phyloP scores from a whole-genome alignment of 1,140 invertebrate genomes.

The Sitobion miscanthi region DNA sequence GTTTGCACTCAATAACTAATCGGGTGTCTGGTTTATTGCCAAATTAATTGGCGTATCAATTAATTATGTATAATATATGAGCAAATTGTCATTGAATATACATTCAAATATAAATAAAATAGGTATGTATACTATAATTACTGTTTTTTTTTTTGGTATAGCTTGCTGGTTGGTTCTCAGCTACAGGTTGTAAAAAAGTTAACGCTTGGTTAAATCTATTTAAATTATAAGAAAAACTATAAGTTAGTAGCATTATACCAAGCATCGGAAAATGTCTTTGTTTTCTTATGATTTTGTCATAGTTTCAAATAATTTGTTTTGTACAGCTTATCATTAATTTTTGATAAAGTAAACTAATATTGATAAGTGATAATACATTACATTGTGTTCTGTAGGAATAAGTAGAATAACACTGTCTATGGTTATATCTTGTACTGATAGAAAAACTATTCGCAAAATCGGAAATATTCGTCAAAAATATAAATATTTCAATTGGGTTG shows the following conservation, averaged over 20 bases:
- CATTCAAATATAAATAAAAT: neutral
- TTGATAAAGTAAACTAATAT: neutral
- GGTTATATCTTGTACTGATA: no score
- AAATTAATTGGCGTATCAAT: neutral
- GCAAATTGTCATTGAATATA: neutral
- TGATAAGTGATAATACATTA: neutral
- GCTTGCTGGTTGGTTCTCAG: neutral
- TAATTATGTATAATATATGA: neutral
- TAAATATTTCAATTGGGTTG: no score
- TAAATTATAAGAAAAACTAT: neutral
- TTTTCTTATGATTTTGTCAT: neutral
- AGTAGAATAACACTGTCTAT: no score
- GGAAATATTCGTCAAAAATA: no score
- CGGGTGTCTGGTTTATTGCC: neutral
- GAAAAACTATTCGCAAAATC: no score
- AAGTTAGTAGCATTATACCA: no score
- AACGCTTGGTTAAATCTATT: neutral
- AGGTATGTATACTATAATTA: neutral
- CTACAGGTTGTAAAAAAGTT: neutral
- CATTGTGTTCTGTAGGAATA: no score
- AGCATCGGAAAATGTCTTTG: no score
- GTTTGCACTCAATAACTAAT: conserved; percentile 25
- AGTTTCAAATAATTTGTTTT: neutral
- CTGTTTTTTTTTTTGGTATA: neutral
- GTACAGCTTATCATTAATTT: neutral